Percentiles rank a stretch among this genome's conserved stretches.
Conservation (phyloP, 2,797 vertebrate species). For the Brotula barbata region DNA sequence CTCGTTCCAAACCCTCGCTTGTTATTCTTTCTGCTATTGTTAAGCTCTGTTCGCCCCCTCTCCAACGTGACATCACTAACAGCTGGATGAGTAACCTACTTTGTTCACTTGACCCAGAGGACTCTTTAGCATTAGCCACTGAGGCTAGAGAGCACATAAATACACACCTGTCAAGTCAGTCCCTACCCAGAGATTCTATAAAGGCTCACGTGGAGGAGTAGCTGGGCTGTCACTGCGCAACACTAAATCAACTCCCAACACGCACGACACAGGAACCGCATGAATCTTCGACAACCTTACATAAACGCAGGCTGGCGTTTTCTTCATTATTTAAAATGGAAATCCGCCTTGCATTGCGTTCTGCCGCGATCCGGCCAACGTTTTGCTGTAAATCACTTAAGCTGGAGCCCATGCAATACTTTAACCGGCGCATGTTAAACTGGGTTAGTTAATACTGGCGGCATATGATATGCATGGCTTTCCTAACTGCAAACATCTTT, state of each 20-base stretch:
- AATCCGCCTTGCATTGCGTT: conserved; percentile 26
- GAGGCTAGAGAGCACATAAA: conserved; percentile 35
- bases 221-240: conserved; percentile 33
- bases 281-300: conserved; percentile 37
- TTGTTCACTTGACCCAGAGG: conserved; percentile 1
- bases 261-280: conserved; percentile 25
- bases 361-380: conserved; percentile 16
- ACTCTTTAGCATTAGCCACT: conserved; percentile 14
- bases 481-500: conserved; percentile 9
- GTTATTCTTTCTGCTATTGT: not conserved
- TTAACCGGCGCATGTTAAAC: conserved; percentile 17
- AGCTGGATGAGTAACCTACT: not conserved
- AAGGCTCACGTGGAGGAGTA: conserved; percentile 45
- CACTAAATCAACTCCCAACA: conserved; percentile 50
- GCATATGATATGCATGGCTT: conserved; percentile 17
- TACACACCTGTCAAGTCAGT: not conserved
- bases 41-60: not conserved
- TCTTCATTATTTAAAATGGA: conserved; percentile 33
- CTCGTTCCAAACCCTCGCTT: not conserved
- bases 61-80: not conserved
- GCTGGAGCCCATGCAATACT: conserved; percentile 24
- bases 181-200: conserved; percentile 48
- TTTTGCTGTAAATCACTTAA: conserved; percentile 32
- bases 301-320: conserved; percentile 41
- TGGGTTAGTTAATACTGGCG: not conserved